Conservation (phyloP, 2,113 vertebrate genomes). For the Rhagologus leucostigma region DNA sequence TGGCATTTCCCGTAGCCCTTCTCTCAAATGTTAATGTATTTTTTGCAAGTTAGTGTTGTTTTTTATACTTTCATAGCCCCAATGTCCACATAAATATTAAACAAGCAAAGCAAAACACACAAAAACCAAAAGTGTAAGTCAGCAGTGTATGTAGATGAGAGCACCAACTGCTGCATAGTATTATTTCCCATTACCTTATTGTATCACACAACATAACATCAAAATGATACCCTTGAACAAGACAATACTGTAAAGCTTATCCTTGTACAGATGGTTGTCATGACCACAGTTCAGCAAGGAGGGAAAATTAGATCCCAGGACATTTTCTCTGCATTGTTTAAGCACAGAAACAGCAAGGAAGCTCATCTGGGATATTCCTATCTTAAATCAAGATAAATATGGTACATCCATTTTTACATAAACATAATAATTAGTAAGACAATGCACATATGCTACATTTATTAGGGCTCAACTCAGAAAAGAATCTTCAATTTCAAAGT, state of each 20-base stretch:
- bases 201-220: not conserved
- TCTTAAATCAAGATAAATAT: constrained; percentile 26
- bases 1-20: not conserved
- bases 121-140: not conserved
- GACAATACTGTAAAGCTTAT: constrained; percentile 31
- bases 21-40: not conserved
- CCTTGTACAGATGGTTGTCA: constrained; percentile 58
- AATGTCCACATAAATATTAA: not conserved
- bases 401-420: not conserved
- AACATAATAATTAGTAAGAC: not conserved
- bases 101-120: not conserved
- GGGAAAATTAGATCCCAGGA: constrained; percentile 54
- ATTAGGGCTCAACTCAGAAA: not conserved
- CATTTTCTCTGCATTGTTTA: constrained; percentile 51
- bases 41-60: not conserved
- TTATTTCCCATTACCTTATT: constrained; percentile 32
- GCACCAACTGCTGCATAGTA: not conserved
- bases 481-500: not conserved
- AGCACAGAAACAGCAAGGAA: constrained; percentile 7
- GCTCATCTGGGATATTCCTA: constrained; percentile 26
- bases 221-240: constrained; percentile 25
- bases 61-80: not conserved
- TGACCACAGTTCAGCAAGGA: constrained; percentile 40
- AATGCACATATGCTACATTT: not conserved
- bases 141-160: not conserved